Conservation (phyloP, 1,140 invertebrate genomes). For the Plutomurus gul region DNA sequence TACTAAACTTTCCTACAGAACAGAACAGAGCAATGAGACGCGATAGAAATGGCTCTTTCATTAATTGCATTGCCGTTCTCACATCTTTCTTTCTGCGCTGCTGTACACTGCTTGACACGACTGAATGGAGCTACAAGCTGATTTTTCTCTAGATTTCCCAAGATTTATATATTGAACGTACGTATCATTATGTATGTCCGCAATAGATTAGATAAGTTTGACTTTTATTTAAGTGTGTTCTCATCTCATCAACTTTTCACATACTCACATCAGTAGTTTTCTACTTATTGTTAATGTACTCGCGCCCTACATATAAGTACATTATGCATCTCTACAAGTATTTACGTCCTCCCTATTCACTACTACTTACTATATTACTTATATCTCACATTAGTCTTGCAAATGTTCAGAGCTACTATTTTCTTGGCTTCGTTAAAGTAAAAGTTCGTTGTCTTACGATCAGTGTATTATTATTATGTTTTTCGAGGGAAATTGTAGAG, state of each 20-base stretch:
- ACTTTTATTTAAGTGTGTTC: constrained; percentile 8
- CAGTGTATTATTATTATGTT: too few relatives aligned
- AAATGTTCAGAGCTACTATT: too few relatives aligned
- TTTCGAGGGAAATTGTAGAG: neutral
- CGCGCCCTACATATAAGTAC: too few relatives aligned
- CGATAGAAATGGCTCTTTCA: neutral
- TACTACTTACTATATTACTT: too few relatives aligned
- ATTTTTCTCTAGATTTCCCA: neutral
- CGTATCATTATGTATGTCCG: neutral
- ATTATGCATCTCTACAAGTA: too few relatives aligned
- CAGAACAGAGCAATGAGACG: too few relatives aligned
- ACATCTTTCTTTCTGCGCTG: neutral
- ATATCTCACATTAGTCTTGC: too few relatives aligned
- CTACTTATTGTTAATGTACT: neutral
- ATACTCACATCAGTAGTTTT: neutral
- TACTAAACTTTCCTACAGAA: too few relatives aligned
- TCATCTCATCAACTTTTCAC: constrained; percentile 1
- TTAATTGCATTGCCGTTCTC: neutral
- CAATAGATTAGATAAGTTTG: constrained; percentile 28
- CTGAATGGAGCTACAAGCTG: neutral
- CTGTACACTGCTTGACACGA: too few relatives aligned
- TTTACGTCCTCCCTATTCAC: too few relatives aligned
- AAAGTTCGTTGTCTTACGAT: too few relatives aligned
- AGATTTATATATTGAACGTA: neutral
- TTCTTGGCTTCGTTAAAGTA: too few relatives aligned